Base-by-base conservation (phyloP, 2,888 invertebrate genomes). In the Protonemura montana region DNA sequence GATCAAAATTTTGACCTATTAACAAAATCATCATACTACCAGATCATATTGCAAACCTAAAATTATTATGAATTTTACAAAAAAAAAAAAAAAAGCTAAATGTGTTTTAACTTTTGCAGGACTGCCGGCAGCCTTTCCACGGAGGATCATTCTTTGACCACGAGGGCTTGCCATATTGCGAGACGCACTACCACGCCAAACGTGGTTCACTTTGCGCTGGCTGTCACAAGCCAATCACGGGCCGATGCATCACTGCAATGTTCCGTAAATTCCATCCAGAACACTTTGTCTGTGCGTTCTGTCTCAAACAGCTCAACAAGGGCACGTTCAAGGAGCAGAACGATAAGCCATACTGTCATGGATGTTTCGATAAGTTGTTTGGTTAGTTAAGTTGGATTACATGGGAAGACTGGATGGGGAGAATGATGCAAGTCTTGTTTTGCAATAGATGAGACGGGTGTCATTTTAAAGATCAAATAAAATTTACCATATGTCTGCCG, bases 221-320 rank as follows among this genome's bases (percentile, higher is more conserved):
- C 88, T 99, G 99, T 91, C 98, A 98, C 91, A 98, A 98, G 90
- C 99, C 99, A 25, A 99, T 99, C 90, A 97, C 97, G 85, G 98
- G 98, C 86, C 96, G 99, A 76, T 99, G 99, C 92, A 99, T 99
- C 91, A 99, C 99, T 0, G 99, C 99, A 88, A 99, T 99, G 98
- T 98, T 98, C 93, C 94, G 97, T 89, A 99, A 99, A 92, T 99
- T 98, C 94, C 99, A 99, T 92, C 99, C 99, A 0, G 99, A 99
- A 91, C 99, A 99, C 92, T 99, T 99, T 91, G 98, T 98, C 7
- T 99, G 99, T 93, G 98, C 99, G n/a, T 99, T 99, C 93, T 99
- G 99, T 91, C 93, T 98, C 88, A 96, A 98, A 90, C 99, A 99
- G 91, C 94, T 99, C 89, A 99, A 99, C 92, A 99, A 99, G 91